Conservation (phyloP, 2,113 vertebrate genomes). For the Illadopsis cleaveri region DNA sequence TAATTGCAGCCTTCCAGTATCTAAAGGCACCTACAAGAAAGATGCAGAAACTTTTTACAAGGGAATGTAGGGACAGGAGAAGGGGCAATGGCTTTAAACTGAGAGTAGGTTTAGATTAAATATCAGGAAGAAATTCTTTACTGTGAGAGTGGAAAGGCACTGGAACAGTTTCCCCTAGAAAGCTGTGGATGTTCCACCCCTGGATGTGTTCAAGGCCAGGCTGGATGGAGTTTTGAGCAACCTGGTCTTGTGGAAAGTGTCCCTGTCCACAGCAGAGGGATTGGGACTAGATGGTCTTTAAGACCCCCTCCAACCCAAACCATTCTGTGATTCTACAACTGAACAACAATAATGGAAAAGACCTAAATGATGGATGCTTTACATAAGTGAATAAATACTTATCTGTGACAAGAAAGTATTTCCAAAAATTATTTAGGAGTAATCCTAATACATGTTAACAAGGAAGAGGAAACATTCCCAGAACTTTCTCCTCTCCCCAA, state of each 20-base stretch:
- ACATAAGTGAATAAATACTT: neutral
- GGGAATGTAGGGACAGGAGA: neutral
- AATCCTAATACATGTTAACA: neutral
- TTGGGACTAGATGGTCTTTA: neutral
- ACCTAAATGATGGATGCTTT: neutral
- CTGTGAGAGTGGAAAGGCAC: neutral
- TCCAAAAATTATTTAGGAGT: neutral
- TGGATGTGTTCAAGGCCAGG: neutral
- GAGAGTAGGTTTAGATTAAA: neutral
- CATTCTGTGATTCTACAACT: neutral
- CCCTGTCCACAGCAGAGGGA: neutral
- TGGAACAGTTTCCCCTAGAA: neutral
- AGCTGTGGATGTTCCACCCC: neutral
- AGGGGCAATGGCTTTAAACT: neutral
- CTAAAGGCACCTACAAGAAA: neutral
- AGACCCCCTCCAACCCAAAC: neutral
- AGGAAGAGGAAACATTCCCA: neutral
- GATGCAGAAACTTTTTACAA: neutral
- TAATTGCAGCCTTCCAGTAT: neutral
- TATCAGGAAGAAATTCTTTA: neutral
- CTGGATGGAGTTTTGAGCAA: neutral
- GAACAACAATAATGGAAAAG: neutral
- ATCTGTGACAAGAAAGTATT: neutral
- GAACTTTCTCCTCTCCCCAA: neutral
- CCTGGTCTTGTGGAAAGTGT: neutral